Base-by-base conservation (phyloP, 2,888 invertebrate species). In the Ochropacha duplaris region DNA sequence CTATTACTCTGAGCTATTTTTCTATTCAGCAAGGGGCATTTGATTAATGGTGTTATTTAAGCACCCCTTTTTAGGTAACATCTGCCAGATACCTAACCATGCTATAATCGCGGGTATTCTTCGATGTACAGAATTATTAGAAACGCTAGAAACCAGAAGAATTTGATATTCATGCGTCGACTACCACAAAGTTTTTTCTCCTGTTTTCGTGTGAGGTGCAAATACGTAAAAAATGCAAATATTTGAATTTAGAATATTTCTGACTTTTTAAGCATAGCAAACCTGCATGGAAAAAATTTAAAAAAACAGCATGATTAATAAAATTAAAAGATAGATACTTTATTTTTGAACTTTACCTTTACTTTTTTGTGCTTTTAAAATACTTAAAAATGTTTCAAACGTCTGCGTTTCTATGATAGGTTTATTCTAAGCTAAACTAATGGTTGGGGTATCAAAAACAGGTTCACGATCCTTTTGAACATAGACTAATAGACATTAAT, bases 401-500 rank as follows among this genome's bases (percentile, higher is more conserved):
- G 77, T 75, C 80, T 83, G 78, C 19, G 62, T 69, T 70, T 76
- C 74, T 81, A 74, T 71, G 73, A 75, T 79, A 65, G 71, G 68
- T 67, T 44, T n/a, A n/a, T n/a, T 50, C 64, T 63, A 66, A 73
- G 59, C 75, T 78, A 69, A 78, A 79, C 77, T 78, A 72, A 70
- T 64, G 81, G 81, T 64, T 62, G 65, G 72, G 83, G 28, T 26
- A 11, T 19, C 28, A n/a, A 52, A 34, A 52, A 90, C 91, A 90
- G 90, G 91, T 91, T 88, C 68, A 69, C 68, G 69, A 80, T 79
- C 78, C 77, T 76, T 79, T 77, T 69, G 71, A 81, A 67, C 72
- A 76, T 84, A 85, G 85, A 84, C 81, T 84, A 88, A 86, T 83
- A 84, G 81, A 81, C 66, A 78, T 78, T 76, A 78, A 78, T 82